Evolutionary conservation across 2,888 invertebrate genomes (phyloP).

Genomic region (Phyllotreta cruciferae): DNA sequence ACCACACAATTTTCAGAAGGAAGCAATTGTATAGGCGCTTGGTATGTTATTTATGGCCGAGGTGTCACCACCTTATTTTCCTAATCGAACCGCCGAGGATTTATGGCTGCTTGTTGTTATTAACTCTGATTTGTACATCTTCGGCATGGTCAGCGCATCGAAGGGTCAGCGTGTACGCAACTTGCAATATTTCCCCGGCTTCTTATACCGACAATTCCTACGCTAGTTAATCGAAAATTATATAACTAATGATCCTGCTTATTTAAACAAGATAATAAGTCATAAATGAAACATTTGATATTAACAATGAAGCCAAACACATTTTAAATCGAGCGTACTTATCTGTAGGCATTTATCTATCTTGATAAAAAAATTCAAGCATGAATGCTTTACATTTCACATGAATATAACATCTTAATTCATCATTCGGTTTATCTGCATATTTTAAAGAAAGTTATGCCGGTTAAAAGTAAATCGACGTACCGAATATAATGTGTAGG

Average conservation of each 20-base stretch:
- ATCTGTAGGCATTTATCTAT: slow-evolving; percentile 12
- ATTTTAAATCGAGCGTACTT: slow-evolving; percentile 9
- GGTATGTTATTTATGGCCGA: slow-evolving; percentile 40
- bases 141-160: slow-evolving; percentile 5
- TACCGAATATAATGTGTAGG: slow-evolving; percentile 4
- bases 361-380: slow-evolving; percentile 11
- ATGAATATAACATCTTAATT: slow-evolving; percentile 14
- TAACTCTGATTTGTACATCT: slow-evolving; percentile 32
- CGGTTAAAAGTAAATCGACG: slow-evolving; percentile 6
- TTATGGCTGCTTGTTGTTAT: slow-evolving; percentile 38
- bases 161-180: not conserved
- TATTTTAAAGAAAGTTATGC: slow-evolving; percentile 5
- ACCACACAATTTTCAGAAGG: slow-evolving; percentile 23
- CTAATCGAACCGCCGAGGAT: slow-evolving; percentile 41
- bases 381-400: slow-evolving; percentile 12
- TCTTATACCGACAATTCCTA: no score
- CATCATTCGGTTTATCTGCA: slow-evolving; percentile 10
- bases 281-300: not conserved
- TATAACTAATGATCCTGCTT: no score
- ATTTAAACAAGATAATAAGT: no score
- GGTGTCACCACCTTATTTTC: slow-evolving; percentile 45
- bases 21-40: slow-evolving; percentile 37
- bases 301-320: slow-evolving; percentile 6
- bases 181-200: not conserved
- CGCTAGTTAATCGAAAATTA: no score